Evolutionary conservation across 2,113 vertebrate genomes (phyloP).

Genomic region (Poecile atricapillus): DNA sequence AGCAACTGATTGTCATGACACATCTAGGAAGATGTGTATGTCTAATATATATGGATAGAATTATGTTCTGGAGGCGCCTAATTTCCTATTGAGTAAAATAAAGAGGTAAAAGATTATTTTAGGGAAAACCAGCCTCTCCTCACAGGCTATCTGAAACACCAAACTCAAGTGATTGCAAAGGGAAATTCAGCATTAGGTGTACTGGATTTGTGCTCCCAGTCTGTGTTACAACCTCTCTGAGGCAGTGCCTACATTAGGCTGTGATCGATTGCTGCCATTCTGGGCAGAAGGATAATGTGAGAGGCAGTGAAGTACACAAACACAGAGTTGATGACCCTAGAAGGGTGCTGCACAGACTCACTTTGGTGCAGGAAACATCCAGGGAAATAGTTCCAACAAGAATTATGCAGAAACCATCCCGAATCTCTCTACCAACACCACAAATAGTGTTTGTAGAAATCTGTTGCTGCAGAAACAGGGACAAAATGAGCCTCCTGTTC

Average conservation of each 20-base stretch:
- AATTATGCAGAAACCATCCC: not conserved
- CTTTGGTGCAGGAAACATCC: not conserved
- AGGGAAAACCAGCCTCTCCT: not conserved
- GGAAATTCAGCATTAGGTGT: not conserved
- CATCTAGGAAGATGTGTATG: not conserved
- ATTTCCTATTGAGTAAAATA: not conserved
- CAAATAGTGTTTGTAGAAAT: not conserved
- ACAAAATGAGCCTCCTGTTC: conserved; percentile 1
- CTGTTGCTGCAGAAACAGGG: not conserved
- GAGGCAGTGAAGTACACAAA: not conserved
- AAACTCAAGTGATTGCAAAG: not conserved
- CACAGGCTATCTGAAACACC: not conserved
- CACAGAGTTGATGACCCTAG: not conserved
- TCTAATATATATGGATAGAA: not conserved
- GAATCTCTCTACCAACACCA: not conserved
- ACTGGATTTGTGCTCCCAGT: not conserved
- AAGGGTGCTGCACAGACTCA: not conserved
- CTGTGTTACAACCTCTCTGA: not conserved
- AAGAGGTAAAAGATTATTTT: not conserved
- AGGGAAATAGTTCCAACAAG: not conserved
- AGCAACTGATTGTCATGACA: not conserved
- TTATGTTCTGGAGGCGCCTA: not conserved
- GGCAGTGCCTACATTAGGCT: not conserved
- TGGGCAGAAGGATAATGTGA: not conserved
- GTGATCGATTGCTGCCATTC: not conserved